Evolutionary conservation across 2,888 invertebrate species (phyloP).

Genomic region (Globia sparganii): DNA sequence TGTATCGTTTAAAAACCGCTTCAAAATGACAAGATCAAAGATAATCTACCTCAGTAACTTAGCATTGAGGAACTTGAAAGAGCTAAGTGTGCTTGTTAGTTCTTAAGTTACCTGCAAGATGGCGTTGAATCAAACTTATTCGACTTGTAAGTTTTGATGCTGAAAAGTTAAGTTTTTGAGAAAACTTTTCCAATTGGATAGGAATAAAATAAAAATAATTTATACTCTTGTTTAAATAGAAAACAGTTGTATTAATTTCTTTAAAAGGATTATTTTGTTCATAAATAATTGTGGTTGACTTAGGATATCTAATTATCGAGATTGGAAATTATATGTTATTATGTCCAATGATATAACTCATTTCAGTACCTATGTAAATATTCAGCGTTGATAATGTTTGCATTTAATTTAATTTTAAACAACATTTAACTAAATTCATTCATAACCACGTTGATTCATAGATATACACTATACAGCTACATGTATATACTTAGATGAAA

Average conservation of each 20-base stretch:
- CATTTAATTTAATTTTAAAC: slow-evolving; percentile 11
- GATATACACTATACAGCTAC: slow-evolving; percentile 10
- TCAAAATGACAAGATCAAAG: not conserved
- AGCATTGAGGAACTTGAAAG: not conserved
- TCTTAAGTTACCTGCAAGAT: slow-evolving; percentile 44
- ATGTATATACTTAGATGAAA: slow-evolving; percentile 43
- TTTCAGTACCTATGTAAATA: not conserved
- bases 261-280: not conserved
- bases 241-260: not conserved
- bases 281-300: not conserved
- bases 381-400: not conserved
- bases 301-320: not conserved
- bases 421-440: slow-evolving; percentile 12
- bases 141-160: not conserved
- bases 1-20: no score
- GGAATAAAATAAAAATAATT: not conserved
- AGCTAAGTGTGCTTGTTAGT: slow-evolving; percentile 38
- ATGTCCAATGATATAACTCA: not conserved
- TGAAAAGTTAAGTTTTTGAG: not conserved
- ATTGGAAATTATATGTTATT: not conserved
- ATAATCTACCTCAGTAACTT: slow-evolving; percentile 8
- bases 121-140: slow-evolving; percentile 42
- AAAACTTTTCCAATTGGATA: not conserved
- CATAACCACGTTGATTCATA: slow-evolving; percentile 25
- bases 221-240: no score